Conservation (phyloP, 23 tunicate species). For the Corella eumyota region DNA sequence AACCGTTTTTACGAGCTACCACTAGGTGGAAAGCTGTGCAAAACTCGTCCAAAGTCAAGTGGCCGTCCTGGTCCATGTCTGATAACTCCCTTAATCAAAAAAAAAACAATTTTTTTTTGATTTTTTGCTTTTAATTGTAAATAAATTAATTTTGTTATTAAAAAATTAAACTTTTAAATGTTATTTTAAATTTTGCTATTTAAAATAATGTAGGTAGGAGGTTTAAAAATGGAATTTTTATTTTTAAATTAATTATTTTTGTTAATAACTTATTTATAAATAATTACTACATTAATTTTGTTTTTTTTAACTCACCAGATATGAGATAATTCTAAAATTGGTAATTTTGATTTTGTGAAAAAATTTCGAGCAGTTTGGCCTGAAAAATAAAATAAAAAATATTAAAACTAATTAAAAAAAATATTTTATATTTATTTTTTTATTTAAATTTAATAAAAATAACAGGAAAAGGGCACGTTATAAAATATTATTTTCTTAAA, state of each 20-base stretch:
- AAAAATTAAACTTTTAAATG: not conserved
- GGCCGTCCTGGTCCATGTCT: conserved; percentile 95
- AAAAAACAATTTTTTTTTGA: not conserved
- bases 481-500: too few relatives aligned
- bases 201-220: not conserved
- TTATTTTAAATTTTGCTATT: not conserved
- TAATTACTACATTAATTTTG: not conserved
- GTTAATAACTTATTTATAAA: not conserved
- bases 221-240: too few relatives aligned
- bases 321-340: conserved; percentile 85
- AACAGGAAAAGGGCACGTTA: too few relatives aligned
- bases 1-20: conserved; percentile 91
- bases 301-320: conserved; percentile 42
- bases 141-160: not conserved
- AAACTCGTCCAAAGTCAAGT: conserved; percentile 67
- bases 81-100: conserved; percentile 62
- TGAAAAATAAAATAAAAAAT: conserved; percentile 4
- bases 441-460: not conserved
- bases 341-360: conserved; percentile 86
- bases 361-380: conserved; percentile 93
- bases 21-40: conserved; percentile 92
- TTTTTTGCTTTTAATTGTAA: not conserved
- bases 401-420: not conserved
- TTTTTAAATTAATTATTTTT: not conserved
- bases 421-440: not conserved